These are phyloP conservation scores for Epinephelus moara DNA, from an alignment of 2,113 vertebrate species.

Conservation along the genomic window DNA sequence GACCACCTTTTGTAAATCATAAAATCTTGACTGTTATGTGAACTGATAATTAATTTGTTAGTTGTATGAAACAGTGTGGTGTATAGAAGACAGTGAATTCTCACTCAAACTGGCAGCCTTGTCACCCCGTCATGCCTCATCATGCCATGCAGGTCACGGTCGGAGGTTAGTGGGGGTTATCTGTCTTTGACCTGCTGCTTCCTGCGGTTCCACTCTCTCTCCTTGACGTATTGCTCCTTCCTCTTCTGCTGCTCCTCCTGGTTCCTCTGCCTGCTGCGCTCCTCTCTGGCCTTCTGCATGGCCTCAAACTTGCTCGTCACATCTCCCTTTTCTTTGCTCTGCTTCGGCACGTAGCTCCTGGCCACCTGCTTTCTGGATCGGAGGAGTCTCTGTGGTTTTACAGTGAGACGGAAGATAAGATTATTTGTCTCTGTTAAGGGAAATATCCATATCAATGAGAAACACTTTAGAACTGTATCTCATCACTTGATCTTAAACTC, in stretches of 20 bases:
- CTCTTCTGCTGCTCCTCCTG: slow-evolving; percentile 95
- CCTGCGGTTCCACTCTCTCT: slow-evolving; percentile 94
- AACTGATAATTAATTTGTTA: slow-evolving; percentile 13
- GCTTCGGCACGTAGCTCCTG: slow-evolving; percentile 94
- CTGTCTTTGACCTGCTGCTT: slow-evolving; percentile 93
- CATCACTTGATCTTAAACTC: not conserved
- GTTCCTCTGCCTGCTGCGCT: slow-evolving; percentile 93
- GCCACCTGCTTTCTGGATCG: slow-evolving; percentile 92
- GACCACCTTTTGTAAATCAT: not conserved
- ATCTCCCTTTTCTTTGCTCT: slow-evolving; percentile 88
- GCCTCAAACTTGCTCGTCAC: slow-evolving; percentile 95
- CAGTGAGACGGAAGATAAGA: not conserved
- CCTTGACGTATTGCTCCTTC: slow-evolving; percentile 97
- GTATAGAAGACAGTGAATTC: slow-evolving; percentile 30
- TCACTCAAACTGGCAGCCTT: slow-evolving; percentile 59
- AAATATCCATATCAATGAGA: not conserved
- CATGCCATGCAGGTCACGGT: slow-evolving; percentile 75
- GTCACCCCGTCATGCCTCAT: slow-evolving; percentile 67
- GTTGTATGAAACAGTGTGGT: slow-evolving; percentile 4
- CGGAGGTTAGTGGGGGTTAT: slow-evolving; percentile 67
- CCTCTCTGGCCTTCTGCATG: slow-evolving; percentile 98
- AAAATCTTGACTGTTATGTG: not conserved
- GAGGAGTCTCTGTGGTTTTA: slow-evolving; percentile 90
- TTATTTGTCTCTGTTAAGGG: not conserved
- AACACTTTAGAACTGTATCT: not conserved